phyloP scores from a whole-genome alignment of 1,140 invertebrate genomes.

The Zelostemma sp. region DNA sequence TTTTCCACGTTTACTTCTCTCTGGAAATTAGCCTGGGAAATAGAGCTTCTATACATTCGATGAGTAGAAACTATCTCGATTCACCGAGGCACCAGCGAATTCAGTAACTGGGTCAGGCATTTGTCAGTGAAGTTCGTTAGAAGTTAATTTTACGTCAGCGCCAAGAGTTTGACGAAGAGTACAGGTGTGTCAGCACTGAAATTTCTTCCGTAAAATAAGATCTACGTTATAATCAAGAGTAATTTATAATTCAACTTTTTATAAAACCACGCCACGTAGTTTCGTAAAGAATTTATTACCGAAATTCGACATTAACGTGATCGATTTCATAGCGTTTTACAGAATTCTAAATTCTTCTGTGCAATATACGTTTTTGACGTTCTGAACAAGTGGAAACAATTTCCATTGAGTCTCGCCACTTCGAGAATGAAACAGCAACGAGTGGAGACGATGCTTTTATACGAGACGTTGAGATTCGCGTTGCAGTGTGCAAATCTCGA shows the following conservation, averaged over 20 bases:
- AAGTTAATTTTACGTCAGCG: slow-evolving; percentile 17
- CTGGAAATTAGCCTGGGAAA: slow-evolving; percentile 34
- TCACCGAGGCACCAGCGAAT: slow-evolving; percentile 20
- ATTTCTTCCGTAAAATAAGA: slow-evolving; percentile 8
- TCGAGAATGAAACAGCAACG: slow-evolving; percentile 1
- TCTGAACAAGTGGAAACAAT: slow-evolving; percentile 3
- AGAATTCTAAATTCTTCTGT: too few relatives aligned
- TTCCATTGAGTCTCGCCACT: background rate
- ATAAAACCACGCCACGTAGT: too few relatives aligned
- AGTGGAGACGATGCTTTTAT: background rate
- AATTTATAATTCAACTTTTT: too few relatives aligned
- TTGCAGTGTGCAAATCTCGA: slow-evolving; percentile 1
- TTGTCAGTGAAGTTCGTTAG: slow-evolving; percentile 10
- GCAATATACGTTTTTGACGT: too few relatives aligned
- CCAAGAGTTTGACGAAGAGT: slow-evolving; percentile 17
- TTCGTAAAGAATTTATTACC: too few relatives aligned
- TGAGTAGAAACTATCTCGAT: slow-evolving; percentile 21
- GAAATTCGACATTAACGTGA: too few relatives aligned
- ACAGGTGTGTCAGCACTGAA: slow-evolving; percentile 9
- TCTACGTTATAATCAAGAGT: background rate
- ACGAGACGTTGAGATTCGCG: background rate
- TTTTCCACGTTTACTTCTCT: slow-evolving; percentile 23
- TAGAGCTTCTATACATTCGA: slow-evolving; percentile 30
- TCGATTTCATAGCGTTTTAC: too few relatives aligned
- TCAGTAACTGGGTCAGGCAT: slow-evolving; percentile 25